Evolutionary conservation across 2,888 invertebrate species (phyloP).

Genomic region (Hirtodrosophila histrioides): DNA sequence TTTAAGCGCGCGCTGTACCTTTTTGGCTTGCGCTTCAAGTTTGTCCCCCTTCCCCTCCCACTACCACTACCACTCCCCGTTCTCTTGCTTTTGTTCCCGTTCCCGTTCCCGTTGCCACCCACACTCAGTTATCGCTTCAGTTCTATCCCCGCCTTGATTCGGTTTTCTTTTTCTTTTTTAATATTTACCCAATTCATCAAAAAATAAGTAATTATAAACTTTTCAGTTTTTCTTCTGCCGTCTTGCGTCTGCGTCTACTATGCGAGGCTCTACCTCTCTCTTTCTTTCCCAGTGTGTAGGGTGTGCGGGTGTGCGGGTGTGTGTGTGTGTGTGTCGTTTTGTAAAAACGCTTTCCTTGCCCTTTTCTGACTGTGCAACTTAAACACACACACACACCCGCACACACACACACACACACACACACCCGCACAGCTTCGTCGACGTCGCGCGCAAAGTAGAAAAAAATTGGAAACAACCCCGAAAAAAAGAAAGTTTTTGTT

Average conservation of each 20-base stretch:
- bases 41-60: conserved; percentile 23
- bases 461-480: conserved; percentile 78
- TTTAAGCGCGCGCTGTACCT: conserved; percentile 69
- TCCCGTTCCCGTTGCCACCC: neutral
- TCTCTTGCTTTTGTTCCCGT: too few relatives aligned
- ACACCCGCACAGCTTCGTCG: conserved; percentile 28
- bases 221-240: conserved; percentile 74
- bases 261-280: conserved; percentile 11
- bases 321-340: conserved; percentile 50
- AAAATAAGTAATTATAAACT: conserved; percentile 84
- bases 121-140: conserved; percentile 47
- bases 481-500: conserved; percentile 79
- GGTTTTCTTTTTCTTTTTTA: conserved; percentile 65
- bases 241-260: conserved; percentile 71
- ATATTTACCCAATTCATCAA: conserved; percentile 84
- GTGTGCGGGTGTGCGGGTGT: conserved; percentile 34
- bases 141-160: conserved; percentile 39
- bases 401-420: conserved; percentile 9
- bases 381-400: conserved; percentile 46
- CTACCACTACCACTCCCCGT: too few relatives aligned
- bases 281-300: neutral
- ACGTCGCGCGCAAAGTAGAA: conserved; percentile 63
- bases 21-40: conserved; percentile 52
- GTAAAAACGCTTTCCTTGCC: conserved; percentile 74
- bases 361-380: conserved; percentile 66